Evolutionary conservation across 2,888 invertebrate genomes (phyloP), one percentile per base, ranked within the genome.

Genomic region (Acanthosepion esculentum): DNA sequence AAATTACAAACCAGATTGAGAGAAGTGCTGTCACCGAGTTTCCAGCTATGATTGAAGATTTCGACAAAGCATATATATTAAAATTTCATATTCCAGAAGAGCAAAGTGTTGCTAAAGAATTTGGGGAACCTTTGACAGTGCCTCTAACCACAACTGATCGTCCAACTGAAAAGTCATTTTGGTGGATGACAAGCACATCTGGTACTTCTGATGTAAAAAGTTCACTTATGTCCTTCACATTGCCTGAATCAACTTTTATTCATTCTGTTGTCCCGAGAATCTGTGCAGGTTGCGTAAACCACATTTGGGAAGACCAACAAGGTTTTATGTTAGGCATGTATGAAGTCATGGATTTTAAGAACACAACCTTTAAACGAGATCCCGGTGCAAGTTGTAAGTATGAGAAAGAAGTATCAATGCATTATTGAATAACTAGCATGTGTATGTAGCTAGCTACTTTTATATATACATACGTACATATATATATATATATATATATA

Each of bases 81-180:
- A 93, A 50, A 50, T 93, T 93, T 48, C 93, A 93, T 93, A 50
- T 93, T 50, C 93, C 93, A 93, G 93, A 53, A 53, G 93, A 93
- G 20, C 48, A n/a, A 5, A 93, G 50, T 53, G 33, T 93, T 33
- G 53, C n/a, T 29, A 93, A 18, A 93, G n/a, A 93, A n/a, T 26
- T 53, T 29, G 93, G 29, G 53, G 53, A 53, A n/a, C n/a, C 78
- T 33, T 78, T 78, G n/a, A 50, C 50, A 8, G 26, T 48, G 2
- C 29, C 48, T 23, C 26, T n/a, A 1, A 93, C 48, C 23, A 92
- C 93, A 50, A 48, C 93, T n/a, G 33, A 93, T 29, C 48, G 29
- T 48, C 48, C 93, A 53, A 48, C 48, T 18, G 93, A 50, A 93
- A 48, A 93, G n/a, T 33, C 78, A 33, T 78, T 78, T 78, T 78